These are phyloP conservation scores for Tridacna gigas DNA, from an alignment of 2,888 invertebrate genomes.

Conservation along the genomic window DNA sequence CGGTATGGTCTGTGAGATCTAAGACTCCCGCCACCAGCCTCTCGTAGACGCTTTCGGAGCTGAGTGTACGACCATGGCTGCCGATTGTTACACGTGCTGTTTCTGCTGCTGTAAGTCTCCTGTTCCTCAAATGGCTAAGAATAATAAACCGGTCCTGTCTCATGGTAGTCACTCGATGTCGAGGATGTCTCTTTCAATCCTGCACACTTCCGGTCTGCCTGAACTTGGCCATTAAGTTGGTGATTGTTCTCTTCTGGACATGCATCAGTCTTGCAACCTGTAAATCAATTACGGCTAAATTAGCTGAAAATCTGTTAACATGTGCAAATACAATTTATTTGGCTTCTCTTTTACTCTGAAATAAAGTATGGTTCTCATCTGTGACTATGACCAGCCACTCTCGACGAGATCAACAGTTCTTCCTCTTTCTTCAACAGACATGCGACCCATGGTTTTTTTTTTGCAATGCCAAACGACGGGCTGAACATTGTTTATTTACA, in stretches of 20 bases:
- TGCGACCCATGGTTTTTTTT: conserved; percentile 28
- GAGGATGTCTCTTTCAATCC: conserved; percentile 21
- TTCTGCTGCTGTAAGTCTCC: too few relatives aligned
- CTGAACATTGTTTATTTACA: too few relatives aligned
- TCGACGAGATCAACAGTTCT: conserved; percentile 25
- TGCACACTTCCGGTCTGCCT: conserved; percentile 35
- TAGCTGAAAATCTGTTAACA: background rate
- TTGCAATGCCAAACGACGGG: background rate
- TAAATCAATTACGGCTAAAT: background rate
- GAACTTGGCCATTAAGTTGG: conserved; percentile 22
- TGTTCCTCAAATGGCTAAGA: conserved; percentile 18
- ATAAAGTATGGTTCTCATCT: background rate
- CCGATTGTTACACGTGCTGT: too few relatives aligned
- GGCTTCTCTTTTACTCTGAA: background rate
- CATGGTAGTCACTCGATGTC: conserved; percentile 14
- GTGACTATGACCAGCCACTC: background rate
- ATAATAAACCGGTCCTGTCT: conserved; percentile 26
- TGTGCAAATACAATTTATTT: background rate
- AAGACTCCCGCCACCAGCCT: too few relatives aligned
- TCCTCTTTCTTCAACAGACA: conserved; percentile 32
- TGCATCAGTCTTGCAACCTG: conserved; percentile 14
- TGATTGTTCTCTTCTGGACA: background rate
- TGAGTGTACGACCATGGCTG: too few relatives aligned
- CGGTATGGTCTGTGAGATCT: too few relatives aligned
- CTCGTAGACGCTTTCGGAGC: too few relatives aligned